Base-by-base conservation (phyloP, 1,140 invertebrate genomes). In the Drosophila busckii region DNA sequence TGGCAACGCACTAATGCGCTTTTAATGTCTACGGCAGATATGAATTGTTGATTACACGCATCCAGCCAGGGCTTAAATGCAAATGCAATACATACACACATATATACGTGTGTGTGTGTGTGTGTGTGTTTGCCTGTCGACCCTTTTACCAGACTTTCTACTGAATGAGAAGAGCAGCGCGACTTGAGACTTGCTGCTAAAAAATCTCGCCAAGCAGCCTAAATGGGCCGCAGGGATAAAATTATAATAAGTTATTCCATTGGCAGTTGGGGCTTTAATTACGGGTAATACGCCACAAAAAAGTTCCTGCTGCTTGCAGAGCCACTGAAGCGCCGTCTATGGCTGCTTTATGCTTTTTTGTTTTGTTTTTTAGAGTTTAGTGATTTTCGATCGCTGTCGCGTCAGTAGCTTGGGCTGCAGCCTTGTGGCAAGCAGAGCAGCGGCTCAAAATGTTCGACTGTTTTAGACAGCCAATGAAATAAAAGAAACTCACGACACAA, bases 21-120 rank as follows among this genome's bases (percentile, higher is more conserved):
- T 86, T 86, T 86, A 86, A 86, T 86, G 84, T 86, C 76, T 76
- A 63, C 56, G 78, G 75, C 62, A 84, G 84, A 86, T 86, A 86
- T 73, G 70, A 86, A 75, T 82, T 82, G 56, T 71, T 82, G 84
- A 86, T 85, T 85, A 63, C 56, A 67, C 52, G 49, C 40, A 46
- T 53, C 10, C 31, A 61, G 42, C 31, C 56, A 41, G 22, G 56
- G 15, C 65, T 52, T 49, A 71, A 63, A 82, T 80, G 69, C 69
- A 80, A 82, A 80, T 69, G 54, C 6, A 37, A 23, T 31, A 60
- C 61, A 53, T 9, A 44, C 17, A 19, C 19, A 8, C 20, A 38
- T 26, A n/a, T n/a, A n/a, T n/a, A n/a, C n/a, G n/a, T n/a, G n/a
- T n/a, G n/a, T n/a, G n/a, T n/a, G n/a, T n/a, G n/a, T n/a, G n/a